Conservation (phyloP, 2,797 vertebrate genomes). For the Enteromius paludinosus region DNA sequence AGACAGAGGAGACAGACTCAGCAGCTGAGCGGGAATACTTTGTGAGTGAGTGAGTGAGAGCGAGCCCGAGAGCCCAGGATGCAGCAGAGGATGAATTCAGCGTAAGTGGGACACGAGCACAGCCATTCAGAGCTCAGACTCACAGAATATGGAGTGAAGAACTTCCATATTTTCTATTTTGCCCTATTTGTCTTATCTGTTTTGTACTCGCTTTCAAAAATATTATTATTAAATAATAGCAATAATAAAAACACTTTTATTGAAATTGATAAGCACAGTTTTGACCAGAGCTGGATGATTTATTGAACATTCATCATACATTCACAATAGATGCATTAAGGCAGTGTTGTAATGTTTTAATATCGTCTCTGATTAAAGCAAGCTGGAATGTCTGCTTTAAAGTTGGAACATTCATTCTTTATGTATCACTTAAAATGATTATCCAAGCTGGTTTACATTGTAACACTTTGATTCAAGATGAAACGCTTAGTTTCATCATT, state of each 20-base stretch:
- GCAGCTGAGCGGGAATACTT: constrained; percentile 63
- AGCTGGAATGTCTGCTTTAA: background rate
- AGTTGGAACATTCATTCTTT: too few relatives aligned
- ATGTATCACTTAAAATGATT: background rate
- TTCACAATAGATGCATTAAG: background rate
- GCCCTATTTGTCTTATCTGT: background rate
- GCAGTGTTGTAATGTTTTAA: background rate
- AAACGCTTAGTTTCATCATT: background rate
- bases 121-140: background rate
- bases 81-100: constrained; percentile 80
- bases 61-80: constrained; percentile 66
- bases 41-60: constrained; percentile 66
- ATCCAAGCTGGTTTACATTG: background rate
- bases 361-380: background rate
- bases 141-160: background rate
- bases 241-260: background rate
- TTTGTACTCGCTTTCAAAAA: background rate
- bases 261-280: background rate
- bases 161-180: background rate
- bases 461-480: background rate
- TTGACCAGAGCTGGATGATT: background rate
- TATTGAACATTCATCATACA: background rate
- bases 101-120: constrained; percentile 74
- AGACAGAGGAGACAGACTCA: constrained; percentile 39
- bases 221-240: background rate